phyloP scores from a whole-genome alignment of 1,140 invertebrate genomes.

The Drosophila punjabiensis region DNA sequence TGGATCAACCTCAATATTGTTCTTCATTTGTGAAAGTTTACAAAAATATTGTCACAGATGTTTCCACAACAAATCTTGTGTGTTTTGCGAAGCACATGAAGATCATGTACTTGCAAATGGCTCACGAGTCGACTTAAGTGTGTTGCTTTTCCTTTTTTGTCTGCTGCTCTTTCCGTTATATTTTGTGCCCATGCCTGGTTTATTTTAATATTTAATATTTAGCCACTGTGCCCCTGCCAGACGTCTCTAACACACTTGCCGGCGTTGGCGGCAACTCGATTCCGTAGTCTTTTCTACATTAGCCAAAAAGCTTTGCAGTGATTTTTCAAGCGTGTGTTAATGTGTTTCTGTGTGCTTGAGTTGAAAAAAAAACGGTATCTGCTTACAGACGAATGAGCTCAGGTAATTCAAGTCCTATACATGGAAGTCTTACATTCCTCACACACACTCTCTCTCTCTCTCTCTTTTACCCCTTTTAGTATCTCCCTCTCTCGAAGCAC shows the following conservation, averaged over 20 bases:
- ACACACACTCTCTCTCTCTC: conserved; percentile 3
- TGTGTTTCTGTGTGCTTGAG: conserved; percentile 29
- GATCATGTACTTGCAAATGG: not conserved
- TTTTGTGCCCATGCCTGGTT: too few relatives aligned
- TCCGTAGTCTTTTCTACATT: conserved; percentile 24
- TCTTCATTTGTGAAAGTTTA: too few relatives aligned
- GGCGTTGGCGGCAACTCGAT: conserved; percentile 40
- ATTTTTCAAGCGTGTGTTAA: conserved; percentile 32
- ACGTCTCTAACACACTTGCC: conserved; percentile 2
- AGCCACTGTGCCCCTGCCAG: not conserved
- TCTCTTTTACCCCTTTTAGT: conserved; percentile 5
- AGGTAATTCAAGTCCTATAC: conserved; percentile 76
- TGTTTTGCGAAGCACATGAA: not conserved
- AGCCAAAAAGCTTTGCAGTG: conserved; percentile 43
- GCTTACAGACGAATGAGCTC: conserved; percentile 72
- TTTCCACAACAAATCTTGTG: too few relatives aligned
- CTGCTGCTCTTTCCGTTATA: too few relatives aligned
- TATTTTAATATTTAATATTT: not conserved
- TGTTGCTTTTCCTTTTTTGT: too few relatives aligned
- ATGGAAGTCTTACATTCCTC: conserved; percentile 67
- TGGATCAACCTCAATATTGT: not conserved
- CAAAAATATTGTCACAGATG: too few relatives aligned
- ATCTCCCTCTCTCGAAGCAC: not conserved
- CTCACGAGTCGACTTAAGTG: too few relatives aligned
- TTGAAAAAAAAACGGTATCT: conserved; percentile 70